Conservation (phyloP, 2,113 vertebrate species). For the Dissostichus mawsoni region DNA sequence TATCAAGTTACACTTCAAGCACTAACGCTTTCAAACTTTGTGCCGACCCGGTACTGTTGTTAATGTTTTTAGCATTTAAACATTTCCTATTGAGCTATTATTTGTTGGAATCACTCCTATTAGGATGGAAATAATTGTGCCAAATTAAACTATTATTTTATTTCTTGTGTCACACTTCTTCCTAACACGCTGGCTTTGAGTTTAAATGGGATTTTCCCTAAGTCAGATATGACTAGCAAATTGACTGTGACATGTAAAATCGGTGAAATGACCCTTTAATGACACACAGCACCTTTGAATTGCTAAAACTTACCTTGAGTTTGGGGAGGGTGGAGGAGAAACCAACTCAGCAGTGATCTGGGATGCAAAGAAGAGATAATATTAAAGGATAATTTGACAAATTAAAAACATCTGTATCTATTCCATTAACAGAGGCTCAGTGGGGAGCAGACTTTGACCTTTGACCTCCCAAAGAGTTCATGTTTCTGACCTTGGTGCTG, state of each 20-base stretch:
- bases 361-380: conserved; percentile 4
- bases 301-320: conserved; percentile 71
- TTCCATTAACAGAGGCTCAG: background rate
- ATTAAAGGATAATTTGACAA: background rate
- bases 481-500: conserved; percentile 76
- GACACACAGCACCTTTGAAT: background rate
- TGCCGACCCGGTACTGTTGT: no score
- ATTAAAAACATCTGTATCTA: background rate
- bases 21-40: no score
- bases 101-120: background rate
- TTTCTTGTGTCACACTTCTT: no score
- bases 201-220: background rate
- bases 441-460: background rate
- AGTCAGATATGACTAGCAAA: background rate
- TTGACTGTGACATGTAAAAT: background rate
- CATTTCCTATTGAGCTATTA: background rate
- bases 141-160: no score
- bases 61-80: background rate
- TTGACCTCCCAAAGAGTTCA: conserved; percentile 10
- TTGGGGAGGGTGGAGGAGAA: conserved; percentile 79
- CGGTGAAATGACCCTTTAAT: background rate
- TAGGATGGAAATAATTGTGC: background rate
- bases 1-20: no score
- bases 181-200: background rate
- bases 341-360: conserved; percentile 77